Base-by-base conservation (phyloP, 2,888 invertebrate genomes). In the Andrena praecox region DNA sequence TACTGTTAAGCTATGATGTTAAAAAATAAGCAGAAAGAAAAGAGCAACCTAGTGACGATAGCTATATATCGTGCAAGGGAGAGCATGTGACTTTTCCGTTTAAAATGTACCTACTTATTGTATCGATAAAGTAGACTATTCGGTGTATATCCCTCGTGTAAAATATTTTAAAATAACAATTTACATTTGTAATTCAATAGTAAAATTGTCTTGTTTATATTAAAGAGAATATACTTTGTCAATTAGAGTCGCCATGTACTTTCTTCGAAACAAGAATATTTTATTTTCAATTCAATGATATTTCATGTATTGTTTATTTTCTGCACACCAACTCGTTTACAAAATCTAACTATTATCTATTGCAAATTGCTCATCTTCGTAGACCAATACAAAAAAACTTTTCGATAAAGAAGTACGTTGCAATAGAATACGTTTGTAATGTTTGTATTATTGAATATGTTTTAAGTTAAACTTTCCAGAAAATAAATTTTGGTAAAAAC, bases 21-120 rank as follows among this genome's bases (percentile, higher is more conserved):
- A 54, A 54, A 54, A 20, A 20, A 54, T 60, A 60, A 29, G 29
- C 29, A 31, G 29, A n/a, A 27, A 35, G 8, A 56, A 27, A 35
- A 56, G 6, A 56, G 4, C 27, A 33, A 33, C 35, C 35, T 27
- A 56, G n/a, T n/a, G 7, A 24, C 27, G 16, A 24, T 29, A 8
- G 24, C 33, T 54, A 33, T 16, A 42, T 42, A n/a, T 31, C 27
- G 56, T 69, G 35, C 68, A 56, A 69, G 33, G 16, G 56, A 33
- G 33, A 56, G 24, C 35, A 10, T n/a, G 24, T 69, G 20, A 69
- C 35, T 56, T 56, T 12, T 69, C 33, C 31, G 12, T 24, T 31
- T 31, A 54, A 54, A 67, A 54, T 52, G 12, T 66, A 33, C 5
- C 6, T 42, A 20, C 35, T 63, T 7, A 12, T 59, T 59, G 29